Base-by-base conservation (phyloP, 2,888 invertebrate species). In the Catocala fraxini region DNA sequence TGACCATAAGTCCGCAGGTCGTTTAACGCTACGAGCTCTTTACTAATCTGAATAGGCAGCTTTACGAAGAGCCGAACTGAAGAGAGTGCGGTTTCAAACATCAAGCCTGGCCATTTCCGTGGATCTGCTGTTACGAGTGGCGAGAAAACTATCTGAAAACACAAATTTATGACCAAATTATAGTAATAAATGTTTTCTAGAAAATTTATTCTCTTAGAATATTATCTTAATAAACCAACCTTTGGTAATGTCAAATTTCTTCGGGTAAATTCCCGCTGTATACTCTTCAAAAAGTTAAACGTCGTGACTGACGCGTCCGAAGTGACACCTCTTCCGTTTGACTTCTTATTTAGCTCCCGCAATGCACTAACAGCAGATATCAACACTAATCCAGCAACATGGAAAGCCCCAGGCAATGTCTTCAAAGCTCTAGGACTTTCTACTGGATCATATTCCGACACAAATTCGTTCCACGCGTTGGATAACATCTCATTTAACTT, bases 401-500 rank as follows among this genome's bases (percentile, higher is more conserved):
- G 95, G 55, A 95, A 95, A 0, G 95, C 86, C 6, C 95, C 95
- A 0, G 96, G 96, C 15, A 94, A 84, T 6, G 94, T 94, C 78
- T 96, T 96, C 12, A 95, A 81, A 0, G 96, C 93, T 63, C 96
- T 93, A 0, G 97, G 96, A 59, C 96, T 95, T 83, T 97, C 97
- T 5, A 96, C 89, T 0, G 97, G 97, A 83, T 97, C 97, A 70
- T 97, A 97, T 77, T 96, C 96, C 33, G 96, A 96, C 6, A 97
- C 95, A 73, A 97, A 97, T 78, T 97, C 97, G 80, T 97, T 97
- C 97, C 97, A 97, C 15, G 95, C 93, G 74, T 97, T 97, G 13
- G 96, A 95, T 41, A 97, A 87, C 63, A 96, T 96, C 74, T 97
- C 96, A 46, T 95, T 95, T 11, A 97, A 73, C 70, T 96, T 96